Evolutionary conservation across 2,888 invertebrate species (phyloP).

Genomic region (Chrysomela aeneicollis): DNA sequence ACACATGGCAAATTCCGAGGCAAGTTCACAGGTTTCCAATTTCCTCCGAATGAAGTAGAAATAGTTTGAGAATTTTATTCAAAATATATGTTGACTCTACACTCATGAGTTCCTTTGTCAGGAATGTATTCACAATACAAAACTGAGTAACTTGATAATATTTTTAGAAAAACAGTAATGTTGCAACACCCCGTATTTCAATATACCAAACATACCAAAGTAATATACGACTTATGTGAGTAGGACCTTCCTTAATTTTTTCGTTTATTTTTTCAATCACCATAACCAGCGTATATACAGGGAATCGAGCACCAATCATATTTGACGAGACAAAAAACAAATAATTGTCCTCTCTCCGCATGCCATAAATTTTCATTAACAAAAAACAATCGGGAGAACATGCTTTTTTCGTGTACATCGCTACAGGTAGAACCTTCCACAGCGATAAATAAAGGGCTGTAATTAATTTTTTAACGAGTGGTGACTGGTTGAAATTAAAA

Average conservation of each 20-base stretch:
- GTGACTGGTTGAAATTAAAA: slow-evolving; percentile 30
- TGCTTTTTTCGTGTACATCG: slow-evolving; percentile 25
- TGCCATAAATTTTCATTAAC: slow-evolving; percentile 28
- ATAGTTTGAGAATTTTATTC: too few relatives aligned
- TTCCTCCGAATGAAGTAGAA: too few relatives aligned
- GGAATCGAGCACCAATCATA: neutral
- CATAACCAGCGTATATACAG: neutral
- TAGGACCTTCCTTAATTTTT: too few relatives aligned
- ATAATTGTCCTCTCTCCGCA: neutral
- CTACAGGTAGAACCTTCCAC: slow-evolving; percentile 22
- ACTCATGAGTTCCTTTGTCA: too few relatives aligned
- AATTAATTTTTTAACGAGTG: slow-evolving; percentile 32
- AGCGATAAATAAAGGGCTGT: slow-evolving; percentile 32
- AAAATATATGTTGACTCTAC: too few relatives aligned
- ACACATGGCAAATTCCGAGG: too few relatives aligned
- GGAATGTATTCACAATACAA: too few relatives aligned
- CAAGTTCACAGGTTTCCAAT: too few relatives aligned
- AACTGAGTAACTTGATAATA: too few relatives aligned
- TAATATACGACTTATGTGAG: neutral
- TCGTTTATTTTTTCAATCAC: neutral
- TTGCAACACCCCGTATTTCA: too few relatives aligned
- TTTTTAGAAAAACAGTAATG: too few relatives aligned
- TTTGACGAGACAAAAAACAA: slow-evolving; percentile 14
- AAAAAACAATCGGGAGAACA: slow-evolving; percentile 25
- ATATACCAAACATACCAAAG: too few relatives aligned